Conservation (phyloP, 2,888 invertebrate species). For the Hoplodrina blanda region DNA sequence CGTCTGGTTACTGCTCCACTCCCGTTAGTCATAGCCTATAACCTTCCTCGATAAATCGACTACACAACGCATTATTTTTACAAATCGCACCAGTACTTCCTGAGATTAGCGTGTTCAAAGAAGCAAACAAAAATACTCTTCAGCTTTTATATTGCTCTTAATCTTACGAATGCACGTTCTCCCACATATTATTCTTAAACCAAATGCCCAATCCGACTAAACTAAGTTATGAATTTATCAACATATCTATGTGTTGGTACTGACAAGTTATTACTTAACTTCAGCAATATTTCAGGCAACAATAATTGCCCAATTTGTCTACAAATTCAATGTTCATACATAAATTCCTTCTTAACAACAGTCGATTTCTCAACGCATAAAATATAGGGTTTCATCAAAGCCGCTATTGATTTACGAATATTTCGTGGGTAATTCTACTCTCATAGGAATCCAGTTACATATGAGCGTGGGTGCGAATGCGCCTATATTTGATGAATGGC, state of each 20-base stretch:
- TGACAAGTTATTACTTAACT: constrained; percentile 4
- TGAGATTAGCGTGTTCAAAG: too few species aligned
- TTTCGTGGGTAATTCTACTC: constrained; percentile 54
- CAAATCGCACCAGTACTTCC: too few species aligned
- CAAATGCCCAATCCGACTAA: background rate
- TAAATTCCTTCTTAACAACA: constrained; percentile 41
- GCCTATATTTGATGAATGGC: constrained; percentile 56
- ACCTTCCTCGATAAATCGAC: too few species aligned
- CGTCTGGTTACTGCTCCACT: too few species aligned
- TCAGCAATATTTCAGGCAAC: background rate
- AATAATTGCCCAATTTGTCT: constrained; percentile 27
- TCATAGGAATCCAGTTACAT: constrained; percentile 57
- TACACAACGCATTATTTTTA: too few species aligned
- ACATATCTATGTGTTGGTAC: background rate
- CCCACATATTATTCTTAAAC: constrained; percentile 5
- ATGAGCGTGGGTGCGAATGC: constrained; percentile 60
- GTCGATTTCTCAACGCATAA: constrained; percentile 27
- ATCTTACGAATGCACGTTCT: too few species aligned
- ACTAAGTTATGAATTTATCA: constrained; percentile 4
- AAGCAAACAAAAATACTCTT: too few species aligned
- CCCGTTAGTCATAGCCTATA: too few species aligned
- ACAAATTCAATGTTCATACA: constrained; percentile 32
- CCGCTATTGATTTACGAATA: constrained; percentile 64
- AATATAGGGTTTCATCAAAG: constrained; percentile 46
- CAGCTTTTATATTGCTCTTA: too few species aligned